Evolutionary conservation across 1,140 invertebrate genomes (phyloP), one percentile per base, ranked within the genome.

Genomic region (Meloidogyne hapla): DNA sequence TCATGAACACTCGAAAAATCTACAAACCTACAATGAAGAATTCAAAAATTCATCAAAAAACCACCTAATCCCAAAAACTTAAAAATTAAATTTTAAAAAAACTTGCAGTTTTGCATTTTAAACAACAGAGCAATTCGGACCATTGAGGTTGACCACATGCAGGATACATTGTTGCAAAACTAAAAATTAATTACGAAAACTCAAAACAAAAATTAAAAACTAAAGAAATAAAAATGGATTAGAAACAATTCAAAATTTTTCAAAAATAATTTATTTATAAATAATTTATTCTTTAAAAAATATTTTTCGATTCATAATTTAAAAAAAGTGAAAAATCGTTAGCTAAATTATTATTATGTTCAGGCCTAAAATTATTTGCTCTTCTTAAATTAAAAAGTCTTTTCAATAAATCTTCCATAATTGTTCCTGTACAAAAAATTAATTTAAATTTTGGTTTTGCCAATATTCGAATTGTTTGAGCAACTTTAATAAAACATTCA

Each of bases 271-370:
- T 45, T 18, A 45, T 15, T 2, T 2, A 56, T 33, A 21, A n/a
- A 56, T n/a, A n/a, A 6, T 56, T 56, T 48, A 48, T 18, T 48
- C 13, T 18, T 48, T n/a, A 56, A 56, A 56, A 56, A 56, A 56
- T 56, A 56, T 56, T 56, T 21, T 63, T 18, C 28, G 79, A 80
- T 23, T 33, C 5, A 70, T 93, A 96, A 90, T 96, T 96, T 26
- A 92, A 90, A 89, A 91, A 96, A 90, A 93, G 94, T 61, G 89
- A 91, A 89, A 96, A 96, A 88, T 94, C 93, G 89, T 96, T 96
- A 0, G 92, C 93, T 83, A 96, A 90, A 89, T 94, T 94, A 82
- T 93, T 94, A 80, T 91, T 91, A 88, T 96, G 94, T 70, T 90
- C 89, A 2, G 94, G 94, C 84, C 90, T 85, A 88, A 95, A 96